These are phyloP conservation scores for Triplophysa rosa DNA, from an alignment of 2,113 vertebrate genomes.

Conservation along the genomic window DNA sequence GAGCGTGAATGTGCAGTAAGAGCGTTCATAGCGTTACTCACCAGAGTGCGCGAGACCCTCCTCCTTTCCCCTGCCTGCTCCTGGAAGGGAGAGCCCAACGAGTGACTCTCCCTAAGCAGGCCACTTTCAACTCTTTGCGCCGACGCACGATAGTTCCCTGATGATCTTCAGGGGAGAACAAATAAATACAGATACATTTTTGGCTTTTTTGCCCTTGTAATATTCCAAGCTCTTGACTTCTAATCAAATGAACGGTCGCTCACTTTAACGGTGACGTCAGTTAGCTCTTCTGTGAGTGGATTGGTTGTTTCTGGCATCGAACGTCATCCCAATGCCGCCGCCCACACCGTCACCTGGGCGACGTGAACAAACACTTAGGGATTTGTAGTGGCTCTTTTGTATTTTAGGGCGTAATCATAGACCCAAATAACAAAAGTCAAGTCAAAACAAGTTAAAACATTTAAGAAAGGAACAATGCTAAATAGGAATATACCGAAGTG, in stretches of 20 bases:
- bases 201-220: slow-evolving; percentile 40
- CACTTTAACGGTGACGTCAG: slow-evolving; percentile 77
- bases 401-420: not conserved
- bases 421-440: not conserved
- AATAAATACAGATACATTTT: not conserved
- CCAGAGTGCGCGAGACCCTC: slow-evolving; percentile 64
- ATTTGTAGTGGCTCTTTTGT: not conserved
- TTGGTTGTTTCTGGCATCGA: slow-evolving; percentile 58
- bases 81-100: slow-evolving; percentile 19
- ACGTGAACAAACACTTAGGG: slow-evolving; percentile 71
- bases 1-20: slow-evolving; percentile 17
- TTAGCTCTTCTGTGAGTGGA: slow-evolving; percentile 41
- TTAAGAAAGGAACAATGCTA: not conserved
- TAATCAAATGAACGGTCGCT: slow-evolving; percentile 66
- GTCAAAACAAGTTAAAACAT: too few species aligned
- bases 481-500: not conserved
- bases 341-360: slow-evolving; percentile 64
- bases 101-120: not conserved
- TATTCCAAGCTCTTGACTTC: slow-evolving; percentile 56
- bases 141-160: not conserved
- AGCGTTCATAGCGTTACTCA: slow-evolving; percentile 64
- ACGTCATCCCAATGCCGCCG: slow-evolving; percentile 60
- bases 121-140: not conserved
- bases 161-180: not conserved
- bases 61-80: slow-evolving; percentile 18